phyloP scores from a whole-genome alignment of 2,113 vertebrate species.

The Podiceps cristatus region DNA sequence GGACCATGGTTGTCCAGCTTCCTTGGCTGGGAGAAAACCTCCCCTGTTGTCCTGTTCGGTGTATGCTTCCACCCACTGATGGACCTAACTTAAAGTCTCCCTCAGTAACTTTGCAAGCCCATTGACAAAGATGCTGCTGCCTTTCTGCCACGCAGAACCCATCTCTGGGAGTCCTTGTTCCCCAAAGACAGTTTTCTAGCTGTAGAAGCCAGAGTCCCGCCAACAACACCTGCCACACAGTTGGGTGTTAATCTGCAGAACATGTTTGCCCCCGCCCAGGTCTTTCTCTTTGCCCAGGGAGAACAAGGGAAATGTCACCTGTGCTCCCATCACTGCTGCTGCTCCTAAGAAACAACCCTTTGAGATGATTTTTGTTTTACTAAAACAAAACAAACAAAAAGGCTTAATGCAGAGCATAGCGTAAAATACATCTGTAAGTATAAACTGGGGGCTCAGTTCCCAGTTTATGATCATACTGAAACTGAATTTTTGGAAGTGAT shows the following conservation, averaged over 20 bases:
- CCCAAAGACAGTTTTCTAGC: neutral
- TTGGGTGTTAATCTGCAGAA: neutral
- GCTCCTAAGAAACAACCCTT: neutral
- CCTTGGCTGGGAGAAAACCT: neutral
- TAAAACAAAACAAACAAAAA: neutral
- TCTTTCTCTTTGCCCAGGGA: neutral
- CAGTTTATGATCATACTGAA: neutral
- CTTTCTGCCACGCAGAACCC: neutral
- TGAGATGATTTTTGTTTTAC: neutral
- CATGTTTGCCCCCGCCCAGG: neutral
- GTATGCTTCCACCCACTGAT: neutral
- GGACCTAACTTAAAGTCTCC: neutral
- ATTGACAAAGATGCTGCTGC: neutral
- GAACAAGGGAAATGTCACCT: neutral
- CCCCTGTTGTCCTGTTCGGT: neutral
- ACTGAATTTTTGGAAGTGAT: neutral
- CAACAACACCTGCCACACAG: neutral
- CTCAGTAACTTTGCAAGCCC: neutral
- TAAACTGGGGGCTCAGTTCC: neutral
- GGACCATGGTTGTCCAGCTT: neutral
- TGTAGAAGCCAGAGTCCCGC: neutral
- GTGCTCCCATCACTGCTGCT: neutral
- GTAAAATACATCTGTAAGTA: neutral
- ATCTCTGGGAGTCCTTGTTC: neutral
- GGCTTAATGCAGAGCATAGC: neutral